Evolutionary conservation across 2,113 vertebrate genomes (phyloP), one percentile per base, ranked within the genome.

Genomic region (Nymphicus hollandicus): DNA sequence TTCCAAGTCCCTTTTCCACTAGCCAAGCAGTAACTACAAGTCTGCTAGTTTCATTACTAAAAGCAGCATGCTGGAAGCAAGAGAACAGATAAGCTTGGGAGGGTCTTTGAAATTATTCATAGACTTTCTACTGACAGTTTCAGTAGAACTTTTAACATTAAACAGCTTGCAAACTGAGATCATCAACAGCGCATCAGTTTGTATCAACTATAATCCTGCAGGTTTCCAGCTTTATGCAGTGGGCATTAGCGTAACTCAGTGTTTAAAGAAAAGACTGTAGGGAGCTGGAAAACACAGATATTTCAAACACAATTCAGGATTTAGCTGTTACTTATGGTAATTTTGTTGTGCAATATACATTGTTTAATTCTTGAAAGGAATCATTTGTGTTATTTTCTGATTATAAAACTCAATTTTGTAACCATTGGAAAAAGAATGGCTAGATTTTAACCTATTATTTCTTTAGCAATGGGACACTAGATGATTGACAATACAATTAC

Each of bases 401-500:
- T 92, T 81, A 91, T 28, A 85, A 74, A 93, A 70, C 27, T 85
- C 60, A 37, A 29, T 65, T 91, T 85, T 79, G n/a, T 44, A 85
- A 53, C 72, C 76, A 81, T 16, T 80, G 37, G 35, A 39, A 82
- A 83, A 87, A 64, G 58, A 92, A 83, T 33, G 18, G 39, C 41
- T 92, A 37, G 39, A 91, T 93, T 93, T 95, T 91, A 89, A 92
- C 52, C 81, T 91, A 56, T 66, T 91, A 80, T 95, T 97, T 91
- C 52, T 95, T 83, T 86, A 97, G 96, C 98, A 97, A 97, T 97
- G 81, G 92, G 97, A 97, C 95, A 93, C 55, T 68, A 46, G 70
- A 78, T 98, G 98, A 99, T 95, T 98, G 98, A 98, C 98, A 98
- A 97, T 97, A 98, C 98, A 99, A 98, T 99, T 99, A 98, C 97